Evolutionary conservation across 2,113 vertebrate species (phyloP), one percentile per base, ranked within the genome.

Genomic region (Chlamydotis undulata): DNA sequence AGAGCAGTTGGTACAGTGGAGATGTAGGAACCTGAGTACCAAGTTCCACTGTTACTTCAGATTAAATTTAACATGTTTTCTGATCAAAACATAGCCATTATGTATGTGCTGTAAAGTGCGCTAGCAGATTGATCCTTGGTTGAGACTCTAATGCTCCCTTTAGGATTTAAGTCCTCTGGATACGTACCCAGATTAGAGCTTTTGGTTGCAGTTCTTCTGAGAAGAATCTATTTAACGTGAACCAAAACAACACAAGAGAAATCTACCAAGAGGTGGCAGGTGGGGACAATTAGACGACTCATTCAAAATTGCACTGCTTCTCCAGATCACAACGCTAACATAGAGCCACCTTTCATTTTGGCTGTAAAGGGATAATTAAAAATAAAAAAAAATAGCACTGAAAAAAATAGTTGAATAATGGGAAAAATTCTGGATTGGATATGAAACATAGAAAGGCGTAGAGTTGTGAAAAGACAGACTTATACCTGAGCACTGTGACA

Each of bases 361-460:
- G 25, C 25, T 68, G 12, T 14, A 29, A 41, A 18, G 10, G 5
- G 10, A 37, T 3, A 55, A 67, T n/a, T 41, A 50, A 56, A 93
- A 83, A 70, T 23, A 55, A 77, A 75, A 8, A 18, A 41, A 18
- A 80, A 13, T 9, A 53, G 12, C 22, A 7, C 33, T 52, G 28
- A 19, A 82, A 71, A 60, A 76, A 52, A 6, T 1, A 19, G 7
- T 14, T 79, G 25, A 75, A 19, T 49, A 65, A 43, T 7, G 10
- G 52, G 5, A 87, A 4, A 35, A 65, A 52, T 3, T 26, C 28
- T 53, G 26, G 26, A 64, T 8, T 45, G 21, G 35, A n/a, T n/a
- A 37, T 12, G 7, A 23, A 64, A 21, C 3, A 25, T 4, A 43
- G 8, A 81, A 41, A 91, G 33, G 6, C 1, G 0, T 0, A 43